phyloP scores from a whole-genome alignment of 1,140 invertebrate genomes.

The Drosophila pseudoobscura region DNA sequence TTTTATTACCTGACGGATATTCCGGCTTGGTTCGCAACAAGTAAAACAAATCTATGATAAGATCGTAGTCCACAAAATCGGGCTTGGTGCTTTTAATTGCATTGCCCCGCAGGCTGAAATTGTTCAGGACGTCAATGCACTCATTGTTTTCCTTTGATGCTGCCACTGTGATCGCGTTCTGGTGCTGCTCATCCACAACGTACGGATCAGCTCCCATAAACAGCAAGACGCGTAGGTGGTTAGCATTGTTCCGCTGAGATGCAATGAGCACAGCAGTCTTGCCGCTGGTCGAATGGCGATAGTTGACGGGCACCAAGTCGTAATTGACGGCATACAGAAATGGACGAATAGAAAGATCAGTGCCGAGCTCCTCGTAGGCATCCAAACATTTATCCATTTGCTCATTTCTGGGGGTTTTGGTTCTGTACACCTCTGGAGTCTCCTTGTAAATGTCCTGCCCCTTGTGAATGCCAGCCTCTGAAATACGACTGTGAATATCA shows the following conservation, averaged over 20 bases:
- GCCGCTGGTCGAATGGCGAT: slow-evolving; percentile 87
- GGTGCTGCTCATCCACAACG: slow-evolving; percentile 86
- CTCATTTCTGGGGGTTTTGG: slow-evolving; percentile 38
- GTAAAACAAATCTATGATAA: slow-evolving; percentile 66
- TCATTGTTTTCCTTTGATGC: slow-evolving; percentile 52
- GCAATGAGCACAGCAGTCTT: slow-evolving; percentile 90
- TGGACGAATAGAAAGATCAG: slow-evolving; percentile 85
- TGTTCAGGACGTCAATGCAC: slow-evolving; percentile 60
- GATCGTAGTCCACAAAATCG: slow-evolving; percentile 55
- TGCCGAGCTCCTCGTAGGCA: slow-evolving; percentile 60
- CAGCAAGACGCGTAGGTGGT: slow-evolving; percentile 87
- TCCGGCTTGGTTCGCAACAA: slow-evolving; percentile 45
- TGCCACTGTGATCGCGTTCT: slow-evolving; percentile 88
- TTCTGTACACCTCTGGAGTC: slow-evolving; percentile 86
- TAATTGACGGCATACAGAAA: slow-evolving; percentile 87
- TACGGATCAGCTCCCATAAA: slow-evolving; percentile 88
- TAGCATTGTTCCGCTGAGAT: slow-evolving; percentile 86
- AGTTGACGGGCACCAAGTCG: slow-evolving; percentile 87
- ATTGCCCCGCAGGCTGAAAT: slow-evolving; percentile 42
- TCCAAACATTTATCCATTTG: slow-evolving; percentile 63
- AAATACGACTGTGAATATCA: slow-evolving; percentile 45
- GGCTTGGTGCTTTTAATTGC: slow-evolving; percentile 38
- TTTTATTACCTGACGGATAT: slow-evolving; percentile 44
- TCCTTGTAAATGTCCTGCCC: slow-evolving; percentile 51
- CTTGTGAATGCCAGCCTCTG: slow-evolving; percentile 25